Percentiles rank a stretch among this genome's conserved stretches.
phyloP scores from a whole-genome alignment of 2,888 invertebrate genomes.

The Chironomus tentans region DNA sequence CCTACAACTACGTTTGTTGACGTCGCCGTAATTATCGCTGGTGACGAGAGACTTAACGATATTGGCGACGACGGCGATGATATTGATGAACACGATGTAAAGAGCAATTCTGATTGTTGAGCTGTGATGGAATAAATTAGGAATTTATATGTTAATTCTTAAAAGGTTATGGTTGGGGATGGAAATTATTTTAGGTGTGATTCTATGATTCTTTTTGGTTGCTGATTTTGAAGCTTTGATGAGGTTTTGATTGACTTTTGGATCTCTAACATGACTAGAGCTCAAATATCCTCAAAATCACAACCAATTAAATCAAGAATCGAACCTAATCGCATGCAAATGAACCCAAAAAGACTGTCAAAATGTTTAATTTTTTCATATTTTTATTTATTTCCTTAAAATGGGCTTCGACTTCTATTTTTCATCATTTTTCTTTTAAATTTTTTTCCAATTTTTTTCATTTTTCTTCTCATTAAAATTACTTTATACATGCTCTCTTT shows the following conservation, averaged over 20 bases:
- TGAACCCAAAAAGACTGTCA: background rate
- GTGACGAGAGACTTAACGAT: constrained; percentile 19
- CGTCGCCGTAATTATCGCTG: constrained; percentile 29
- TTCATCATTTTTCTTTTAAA: background rate
- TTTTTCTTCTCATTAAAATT: constrained; percentile 16
- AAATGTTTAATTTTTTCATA: background rate
- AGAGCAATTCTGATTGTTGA: constrained; percentile 9
- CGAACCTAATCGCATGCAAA: background rate
- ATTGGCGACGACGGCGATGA: constrained; percentile 18
- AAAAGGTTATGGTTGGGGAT: background rate
- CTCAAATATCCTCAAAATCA: no score
- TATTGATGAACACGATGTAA: constrained; percentile 22
- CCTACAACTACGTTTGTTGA: constrained; percentile 28
- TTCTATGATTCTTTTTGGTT: background rate
- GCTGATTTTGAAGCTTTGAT: no score
- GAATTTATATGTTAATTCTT: background rate
- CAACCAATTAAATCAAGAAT: no score
- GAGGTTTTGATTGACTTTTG: no score
- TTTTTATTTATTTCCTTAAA: constrained; percentile 24
- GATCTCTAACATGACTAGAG: no score
- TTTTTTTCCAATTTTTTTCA: background rate
- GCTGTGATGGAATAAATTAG: background rate
- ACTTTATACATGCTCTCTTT: constrained; percentile 1
- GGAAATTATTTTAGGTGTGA: background rate
- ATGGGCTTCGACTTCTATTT: background rate